Base-by-base conservation (phyloP, 2,113 vertebrate species). In the Esox niger region DNA sequence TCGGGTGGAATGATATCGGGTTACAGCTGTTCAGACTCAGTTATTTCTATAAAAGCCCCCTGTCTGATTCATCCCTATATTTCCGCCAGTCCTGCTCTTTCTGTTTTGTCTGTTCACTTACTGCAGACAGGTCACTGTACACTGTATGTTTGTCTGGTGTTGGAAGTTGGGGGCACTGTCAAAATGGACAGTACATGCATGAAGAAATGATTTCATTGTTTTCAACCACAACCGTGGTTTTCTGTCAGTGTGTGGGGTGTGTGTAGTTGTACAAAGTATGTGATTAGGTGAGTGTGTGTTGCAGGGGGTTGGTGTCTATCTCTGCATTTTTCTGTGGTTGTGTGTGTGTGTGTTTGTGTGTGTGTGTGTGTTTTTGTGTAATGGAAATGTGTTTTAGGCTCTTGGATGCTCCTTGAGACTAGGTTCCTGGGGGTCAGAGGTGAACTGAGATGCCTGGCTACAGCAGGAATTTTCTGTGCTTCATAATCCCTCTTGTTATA, bases 1-100 rank as follows among this genome's bases (percentile, higher is more conserved):
- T n/a, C n/a, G n/a, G n/a, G n/a, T n/a, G 64, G 54, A 86, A 82
- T 68, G 79, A 78, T 75, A 75, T 46, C 62, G 8, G 6, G 30
- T 60, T 47, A 60, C 47, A 6, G 58, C 31, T 70, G 68, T 25
- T n/a, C n/a, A n/a, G n/a, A n/a, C n/a, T n/a, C n/a, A n/a, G n/a
- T n/a, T n/a, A n/a, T n/a, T n/a, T n/a, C n/a, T n/a, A n/a, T n/a
- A n/a, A n/a, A n/a, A n/a, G n/a, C n/a, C n/a, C n/a, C n/a, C 58
- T 38, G 54, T 54, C 11, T 66, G 61, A 72, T 62, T 66, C 68
- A 70, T 68, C 9, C 11, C 49, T 68, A n/a, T n/a, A n/a, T n/a
- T n/a, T n/a, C n/a, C n/a, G n/a, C n/a, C n/a, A n/a, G n/a, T n/a
- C n/a, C n/a, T n/a, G n/a, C n/a, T n/a, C n/a, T n/a, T n/a, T n/a